phyloP scores from a whole-genome alignment of 2,113 vertebrate species.

The Burhinus bistriatus region DNA sequence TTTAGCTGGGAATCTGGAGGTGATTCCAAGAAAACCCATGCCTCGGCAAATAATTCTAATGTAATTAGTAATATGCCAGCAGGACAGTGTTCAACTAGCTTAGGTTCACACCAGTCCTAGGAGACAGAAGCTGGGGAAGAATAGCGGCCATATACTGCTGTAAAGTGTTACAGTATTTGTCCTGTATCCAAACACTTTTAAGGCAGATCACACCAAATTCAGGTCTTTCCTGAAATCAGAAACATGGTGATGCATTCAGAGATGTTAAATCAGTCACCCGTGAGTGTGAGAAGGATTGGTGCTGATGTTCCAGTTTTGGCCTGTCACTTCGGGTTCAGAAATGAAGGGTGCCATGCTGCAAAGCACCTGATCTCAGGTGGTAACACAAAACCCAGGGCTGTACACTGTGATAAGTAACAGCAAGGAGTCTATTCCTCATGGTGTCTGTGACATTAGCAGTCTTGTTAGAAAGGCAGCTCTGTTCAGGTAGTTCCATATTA shows the following conservation, averaged over 20 bases:
- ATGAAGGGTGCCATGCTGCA: neutral
- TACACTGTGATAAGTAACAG: neutral
- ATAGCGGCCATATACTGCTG: rapidly evolving
- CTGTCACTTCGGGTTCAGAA: neutral
- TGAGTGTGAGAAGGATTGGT: neutral
- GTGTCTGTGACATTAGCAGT: neutral
- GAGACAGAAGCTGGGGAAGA: neutral
- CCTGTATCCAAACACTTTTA: neutral
- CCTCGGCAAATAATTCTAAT: neutral
- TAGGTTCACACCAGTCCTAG: neutral
- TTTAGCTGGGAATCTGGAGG: neutral
- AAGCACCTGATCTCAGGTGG: neutral
- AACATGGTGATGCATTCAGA: neutral
- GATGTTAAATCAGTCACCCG: rapidly evolving
- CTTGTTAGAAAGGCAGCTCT: neutral
- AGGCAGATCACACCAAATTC: neutral
- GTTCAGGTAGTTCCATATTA: neutral
- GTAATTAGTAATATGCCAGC: neutral
- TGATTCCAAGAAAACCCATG: neutral
- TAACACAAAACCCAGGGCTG: neutral
- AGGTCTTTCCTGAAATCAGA: neutral
- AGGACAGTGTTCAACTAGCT: neutral
- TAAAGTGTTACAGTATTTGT: neutral
- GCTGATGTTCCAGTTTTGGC: neutral
- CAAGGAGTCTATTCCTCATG: neutral